Evolutionary conservation across 2,888 invertebrate genomes (phyloP).

Genomic region (Andricus curvator): DNA sequence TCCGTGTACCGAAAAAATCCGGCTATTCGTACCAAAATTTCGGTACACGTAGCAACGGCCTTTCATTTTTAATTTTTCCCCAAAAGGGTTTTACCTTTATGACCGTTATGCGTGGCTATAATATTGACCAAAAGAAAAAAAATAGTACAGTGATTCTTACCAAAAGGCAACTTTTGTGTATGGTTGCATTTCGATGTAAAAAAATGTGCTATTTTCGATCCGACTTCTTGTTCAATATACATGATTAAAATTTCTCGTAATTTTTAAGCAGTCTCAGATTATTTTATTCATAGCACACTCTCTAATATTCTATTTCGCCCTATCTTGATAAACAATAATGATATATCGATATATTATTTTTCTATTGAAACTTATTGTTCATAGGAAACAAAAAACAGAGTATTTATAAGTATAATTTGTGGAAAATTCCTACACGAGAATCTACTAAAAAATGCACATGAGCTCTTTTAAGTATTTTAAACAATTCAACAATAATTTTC

Average conservation of each 20-base stretch:
- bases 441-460: not conserved
- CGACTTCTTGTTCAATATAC: not conserved
- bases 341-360: not conserved
- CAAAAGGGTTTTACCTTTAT: too few species aligned
- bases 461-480: not conserved
- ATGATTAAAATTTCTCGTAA: not conserved
- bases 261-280: not conserved
- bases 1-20: too few species aligned
- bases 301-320: not conserved
- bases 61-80: too few species aligned
- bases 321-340: not conserved
- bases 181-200: too few species aligned
- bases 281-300: not conserved
- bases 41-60: too few species aligned
- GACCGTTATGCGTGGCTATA: too few species aligned
- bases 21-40: too few species aligned
- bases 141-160: too few species aligned
- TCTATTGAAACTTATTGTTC: not conserved
- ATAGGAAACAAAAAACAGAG: not conserved
- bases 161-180: too few species aligned
- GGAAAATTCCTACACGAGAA: not conserved
- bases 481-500: not conserved
- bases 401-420: not conserved
- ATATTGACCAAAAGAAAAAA: too few species aligned
- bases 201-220: too few species aligned